Evolutionary conservation across 2,113 vertebrate genomes (phyloP), one percentile per base, ranked within the genome.

Genomic region (Athene cunicularia): DNA sequence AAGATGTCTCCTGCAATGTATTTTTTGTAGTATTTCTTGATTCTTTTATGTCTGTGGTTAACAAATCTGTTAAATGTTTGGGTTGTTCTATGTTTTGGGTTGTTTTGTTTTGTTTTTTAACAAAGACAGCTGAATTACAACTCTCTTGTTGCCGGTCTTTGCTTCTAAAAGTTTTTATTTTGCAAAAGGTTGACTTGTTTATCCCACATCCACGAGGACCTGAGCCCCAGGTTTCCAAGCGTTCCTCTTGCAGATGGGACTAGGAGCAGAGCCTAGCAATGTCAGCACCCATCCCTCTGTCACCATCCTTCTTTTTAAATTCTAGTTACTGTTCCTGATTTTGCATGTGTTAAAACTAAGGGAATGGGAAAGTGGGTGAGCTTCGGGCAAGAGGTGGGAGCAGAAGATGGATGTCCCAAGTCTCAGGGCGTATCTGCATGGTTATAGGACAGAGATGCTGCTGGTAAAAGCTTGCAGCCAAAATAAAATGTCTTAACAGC

Each of bases 121-220:
- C 97, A 98, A 97, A 97, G 75, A 79, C 82, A 89, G 95, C 95
- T 93, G 85, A 97, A 96, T 97, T 95, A 91, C 73, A 96, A 95
- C n/a, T 70, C 23, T 53, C 26, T 58, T 3, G 37, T 74, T 21
- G 64, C 62, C 59, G 64, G 91, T 96, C 53, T 95, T 86, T 95
- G 96, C 71, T 67, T 93, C 10, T 5, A 4, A 64, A 45, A 2
- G n/a, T 11, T 88, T 60, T 67, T 56, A 5, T 88, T 88, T 86
- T 22, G 16, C 23, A 0, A 4, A 23, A 33, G 9, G 58, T 39
- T 43, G 26, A 17, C n/a, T 22, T 9, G 22, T n/a, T 64, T 35
- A 30, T 22, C 60, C 47, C 7, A 6, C 28, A 8, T 12, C 56
- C 73, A 7, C 30, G 27, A 33, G 72, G 37, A 28, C 62, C 63